Evolutionary conservation across 1,140 invertebrate species (phyloP).

Genomic region (Cotesia typhae): DNA sequence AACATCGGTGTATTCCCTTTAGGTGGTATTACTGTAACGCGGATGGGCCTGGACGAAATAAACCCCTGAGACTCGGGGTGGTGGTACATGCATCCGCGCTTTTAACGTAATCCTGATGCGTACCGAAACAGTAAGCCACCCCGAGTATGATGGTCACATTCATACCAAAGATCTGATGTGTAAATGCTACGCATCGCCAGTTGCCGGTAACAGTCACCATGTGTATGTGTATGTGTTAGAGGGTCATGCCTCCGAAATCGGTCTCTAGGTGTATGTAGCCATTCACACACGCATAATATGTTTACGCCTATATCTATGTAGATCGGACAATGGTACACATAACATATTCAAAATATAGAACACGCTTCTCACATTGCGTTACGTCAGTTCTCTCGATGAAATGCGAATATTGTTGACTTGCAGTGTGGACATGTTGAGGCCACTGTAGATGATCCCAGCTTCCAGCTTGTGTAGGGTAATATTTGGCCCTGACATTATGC

Average conservation of each 20-base stretch:
- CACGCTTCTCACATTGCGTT: slow-evolving; percentile 2
- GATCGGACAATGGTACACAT: background rate
- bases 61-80: slow-evolving; percentile 4
- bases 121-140: background rate
- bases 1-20: slow-evolving; percentile 14
- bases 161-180: slow-evolving; percentile 13
- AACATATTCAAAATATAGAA: background rate
- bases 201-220: no score
- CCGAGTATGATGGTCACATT: slow-evolving; percentile 17
- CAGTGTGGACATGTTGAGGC: slow-evolving; percentile 10
- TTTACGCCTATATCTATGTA: no score
- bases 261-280: no score
- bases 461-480: background rate
- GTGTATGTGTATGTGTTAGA: no score
- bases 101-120: slow-evolving; percentile 14
- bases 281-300: no score
- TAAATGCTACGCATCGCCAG: slow-evolving; percentile 24
- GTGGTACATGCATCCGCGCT: background rate
- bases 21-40: slow-evolving; percentile 34
- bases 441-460: slow-evolving; percentile 1
- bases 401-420: slow-evolving; percentile 7
- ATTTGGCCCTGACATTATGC: slow-evolving; percentile 2
- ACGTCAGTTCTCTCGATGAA: background rate
- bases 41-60: slow-evolving; percentile 28
- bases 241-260: no score